Evolutionary conservation across 1,140 invertebrate genomes (phyloP), one percentile per base, ranked within the genome.

Genomic region (Aphaenogaster rudis): DNA sequence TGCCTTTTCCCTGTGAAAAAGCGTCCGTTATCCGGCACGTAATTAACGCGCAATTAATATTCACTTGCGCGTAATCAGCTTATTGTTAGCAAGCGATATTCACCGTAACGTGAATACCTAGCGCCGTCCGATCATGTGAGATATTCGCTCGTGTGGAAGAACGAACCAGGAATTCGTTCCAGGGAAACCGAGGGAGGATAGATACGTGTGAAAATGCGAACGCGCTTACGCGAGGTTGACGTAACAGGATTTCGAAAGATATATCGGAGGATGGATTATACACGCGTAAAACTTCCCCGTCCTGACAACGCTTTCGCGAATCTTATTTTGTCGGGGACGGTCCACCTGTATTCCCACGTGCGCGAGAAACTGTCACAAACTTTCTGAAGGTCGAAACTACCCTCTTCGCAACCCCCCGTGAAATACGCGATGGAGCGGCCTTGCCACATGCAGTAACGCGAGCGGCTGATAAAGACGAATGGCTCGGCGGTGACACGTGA

Each of bases 341-440:
- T 15, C 39, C 21, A 82, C 64, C 39, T 59, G 80, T 77, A 76
- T 48, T 76, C 33, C 17, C 59, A 81, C 39, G n/a, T 59, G 66
- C 33, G 13, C 50, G 54, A 84, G 66, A 88, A 69, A 69, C 57
- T 81, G 82, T 81, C 42, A 42, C 48, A 11, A 89, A 89, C 66
- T 89, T 88, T 79, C 15, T 21, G n/a, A 69, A 77, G 71, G 21
- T 54, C 50, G n/a, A 21, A 15, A 45, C 15, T 45, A 13, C n/a
- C n/a, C 57, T 57, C 17, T 28, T n/a, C 39, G 42, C 42, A 21
- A 42, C 13, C 2, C 36, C n/a, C 28, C 13, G 50, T 45, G 39
- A 81, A 81, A 54, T 81, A 33, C 79, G 11, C 45, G 11, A n/a
- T 45, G 15, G 11, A n/a, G 21, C 36, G 9, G 15, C 64, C 79